Base-by-base conservation (phyloP, 2,888 invertebrate species). In the Zhuqinia jingwanae region DNA sequence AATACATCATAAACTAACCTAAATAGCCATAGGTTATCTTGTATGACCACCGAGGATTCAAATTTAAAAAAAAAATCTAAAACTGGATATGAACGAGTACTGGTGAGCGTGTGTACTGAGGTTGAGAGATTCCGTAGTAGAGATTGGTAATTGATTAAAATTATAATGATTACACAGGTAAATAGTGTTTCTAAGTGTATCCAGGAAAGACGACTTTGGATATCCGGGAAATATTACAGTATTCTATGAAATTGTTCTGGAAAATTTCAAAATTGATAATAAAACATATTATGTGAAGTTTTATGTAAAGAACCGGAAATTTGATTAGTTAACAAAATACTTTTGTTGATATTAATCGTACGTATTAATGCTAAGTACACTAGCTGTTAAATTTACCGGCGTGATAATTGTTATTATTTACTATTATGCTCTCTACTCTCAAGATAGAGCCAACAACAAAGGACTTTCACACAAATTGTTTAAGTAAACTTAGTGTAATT, bases 321-420 rank as follows among this genome's bases (percentile, higher is more conserved):
- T n/a, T 15, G 47, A 47, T n/a, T 3, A 11, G 53, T 53, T 53
- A 17, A 17, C n/a, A 17, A 17, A 53, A 17, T 53, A n/a, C n/a
- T n/a, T n/a, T n/a, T n/a, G 17, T 17, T 53, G 17, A 53, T n/a
- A n/a, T n/a, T n/a, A n/a, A n/a, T n/a, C n/a, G n/a, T n/a, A n/a
- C n/a, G n/a, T n/a, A n/a, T n/a, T n/a, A 36, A 36, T 36, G 36
- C 3, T 36, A 36, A 36, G 3, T 36, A 36, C 17, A 63, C 63
- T 36, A 63, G 56, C 8, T 63, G 63, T 36, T 63, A 63, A 10
- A 63, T 17, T 63, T 63, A 36, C 27, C 15, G 36, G 30, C 63
- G 63, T 63, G 63, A 63, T 63, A 63, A 63, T 63, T 56, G n/a
- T 56, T 58, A 58, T 22, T 56, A 56, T 17, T 17, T 56, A 56